Base-by-base conservation (phyloP, 2,797 vertebrate species). In the Phoxinus dragarum region DNA sequence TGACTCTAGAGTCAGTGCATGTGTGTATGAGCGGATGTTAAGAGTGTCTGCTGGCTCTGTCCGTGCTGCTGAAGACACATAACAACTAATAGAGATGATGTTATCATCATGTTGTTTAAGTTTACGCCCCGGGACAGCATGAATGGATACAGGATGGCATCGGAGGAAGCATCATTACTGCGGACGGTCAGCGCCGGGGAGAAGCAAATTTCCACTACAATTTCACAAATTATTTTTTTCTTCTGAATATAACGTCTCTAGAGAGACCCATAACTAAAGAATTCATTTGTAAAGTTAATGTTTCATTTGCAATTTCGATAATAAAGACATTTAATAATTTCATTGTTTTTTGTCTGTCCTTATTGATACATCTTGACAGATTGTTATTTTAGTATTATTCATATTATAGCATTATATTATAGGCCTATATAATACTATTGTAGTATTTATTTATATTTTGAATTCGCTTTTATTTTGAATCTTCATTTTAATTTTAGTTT, bases 161-260 rank as follows among this genome's bases (percentile, higher is more conserved):
- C 68, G 0, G 69, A 31, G 16, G 38, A 56, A 8, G 23, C 23
- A 42, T 73, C 19, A 9, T 17, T 80, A 19, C 31, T 38, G 68
- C 27, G 14, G n/a, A 19, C 16, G n/a, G 11, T 38, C 66, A 23
- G 10, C 61, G 7, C 19, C 61, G 7, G 19, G n/a, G 31, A 67
- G 27, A n/a, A 59, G 31, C 52, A 61, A 59, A n/a, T 23, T 23
- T 2, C 68, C 21, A 11, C 14, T 64, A 47, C 61, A 61, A 61
- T 61, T 16, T 19, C 14, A 54, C 2, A 69, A 10, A 54, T 59
- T 16, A 10, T 56, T 40, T 56, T 7, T 38, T 82, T 73, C 6
- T 59, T 82, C 38, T 73, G n/a, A 42, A 61, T 82, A 40, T 47
- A 44, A n/a, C 27, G 17, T 82, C 52, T 82, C 52, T 73, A n/a